phyloP scores from a whole-genome alignment of 2,797 vertebrate species.

The Crenichthys baileyi region DNA sequence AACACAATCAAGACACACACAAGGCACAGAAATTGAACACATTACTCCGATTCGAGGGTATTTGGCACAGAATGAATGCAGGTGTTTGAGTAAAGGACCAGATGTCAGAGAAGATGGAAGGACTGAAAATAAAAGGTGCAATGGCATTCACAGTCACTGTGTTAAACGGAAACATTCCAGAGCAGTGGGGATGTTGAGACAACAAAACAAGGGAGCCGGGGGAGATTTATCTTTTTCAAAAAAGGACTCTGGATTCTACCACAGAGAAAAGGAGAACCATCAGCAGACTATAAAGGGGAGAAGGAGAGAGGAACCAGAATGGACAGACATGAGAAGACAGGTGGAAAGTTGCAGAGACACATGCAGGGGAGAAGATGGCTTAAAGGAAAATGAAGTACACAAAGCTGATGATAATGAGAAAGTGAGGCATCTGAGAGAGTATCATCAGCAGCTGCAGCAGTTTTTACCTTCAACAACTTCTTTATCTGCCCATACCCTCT shows the following conservation, averaged over 20 bases:
- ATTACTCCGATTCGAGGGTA: conserved; percentile 71
- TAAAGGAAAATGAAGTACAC: conserved; percentile 11
- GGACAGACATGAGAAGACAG: conserved; percentile 16
- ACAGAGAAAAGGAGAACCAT: conserved; percentile 64
- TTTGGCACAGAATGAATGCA: conserved; percentile 19
- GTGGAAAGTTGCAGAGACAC: conserved; percentile 8
- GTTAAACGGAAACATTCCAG: conserved; percentile 14
- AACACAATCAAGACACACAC: background rate
- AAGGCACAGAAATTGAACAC: conserved; percentile 51
- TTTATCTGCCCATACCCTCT: conserved; percentile 27
- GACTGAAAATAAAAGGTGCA: conserved; percentile 18
- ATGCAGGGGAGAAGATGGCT: background rate
- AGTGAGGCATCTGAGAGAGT: conserved; percentile 84
- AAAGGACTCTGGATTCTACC: conserved; percentile 22
- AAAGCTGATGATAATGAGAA: conserved; percentile 72
- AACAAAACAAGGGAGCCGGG: conserved; percentile 23
- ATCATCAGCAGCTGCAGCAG: conserved; percentile 90
- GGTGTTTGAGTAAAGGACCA: background rate
- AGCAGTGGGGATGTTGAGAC: conserved; percentile 64
- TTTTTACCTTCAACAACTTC: conserved; percentile 66
- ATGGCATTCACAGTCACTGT: conserved; percentile 1
- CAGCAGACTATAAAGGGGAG: background rate
- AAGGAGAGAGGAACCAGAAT: conserved; percentile 16
- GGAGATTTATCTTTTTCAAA: conserved; percentile 7
- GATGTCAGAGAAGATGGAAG: conserved; percentile 5